Evolutionary conservation across 2,888 invertebrate species (phyloP).

Genomic region (Eristalis intricaria): DNA sequence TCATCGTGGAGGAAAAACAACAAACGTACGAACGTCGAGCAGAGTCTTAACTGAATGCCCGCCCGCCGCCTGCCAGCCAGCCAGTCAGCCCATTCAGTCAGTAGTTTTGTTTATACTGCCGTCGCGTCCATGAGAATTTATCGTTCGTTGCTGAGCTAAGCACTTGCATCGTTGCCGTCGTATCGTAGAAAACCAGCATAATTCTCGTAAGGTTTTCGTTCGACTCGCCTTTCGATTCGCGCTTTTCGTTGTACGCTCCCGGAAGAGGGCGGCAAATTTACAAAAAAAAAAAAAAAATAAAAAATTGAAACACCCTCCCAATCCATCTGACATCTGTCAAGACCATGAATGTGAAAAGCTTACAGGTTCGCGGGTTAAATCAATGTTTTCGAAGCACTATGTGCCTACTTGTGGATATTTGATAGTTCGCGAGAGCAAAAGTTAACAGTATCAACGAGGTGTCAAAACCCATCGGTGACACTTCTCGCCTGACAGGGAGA

Average conservation of each 20-base stretch:
- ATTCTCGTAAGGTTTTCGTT: not conserved
- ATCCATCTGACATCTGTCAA: slow-evolving; percentile 36
- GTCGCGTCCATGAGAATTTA: slow-evolving; percentile 69
- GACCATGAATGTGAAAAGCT: slow-evolving; percentile 43
- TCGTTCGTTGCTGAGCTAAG: slow-evolving; percentile 60
- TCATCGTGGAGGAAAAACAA: slow-evolving; percentile 53
- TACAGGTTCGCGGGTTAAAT: slow-evolving; percentile 46
- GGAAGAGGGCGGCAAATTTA: slow-evolving; percentile 43
- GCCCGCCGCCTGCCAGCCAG: slow-evolving; percentile 68
- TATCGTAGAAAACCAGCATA: not conserved
- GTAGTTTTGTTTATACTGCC: slow-evolving; percentile 71
- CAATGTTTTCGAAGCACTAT: slow-evolving; percentile 21
- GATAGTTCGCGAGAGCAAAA: slow-evolving; percentile 26
- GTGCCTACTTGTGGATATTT: slow-evolving; percentile 37
- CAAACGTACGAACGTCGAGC: slow-evolving; percentile 52
- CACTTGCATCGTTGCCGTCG: slow-evolving; percentile 44
- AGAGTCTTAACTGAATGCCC: slow-evolving; percentile 62
- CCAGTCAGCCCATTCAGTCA: slow-evolving; percentile 57
- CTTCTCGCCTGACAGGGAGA: not conserved
- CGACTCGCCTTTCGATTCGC: slow-evolving; percentile 26
- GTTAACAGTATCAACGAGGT: slow-evolving; percentile 16
- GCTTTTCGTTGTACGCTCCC: slow-evolving; percentile 38
- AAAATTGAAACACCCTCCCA: not conserved
- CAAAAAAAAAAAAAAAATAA: not conserved
- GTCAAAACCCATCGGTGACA: slow-evolving; percentile 13